Percentiles rank a stretch among this genome's conserved stretches.
phyloP scores from a whole-genome alignment of 2,797 vertebrate species.

The Lophotriccus pileatus region DNA sequence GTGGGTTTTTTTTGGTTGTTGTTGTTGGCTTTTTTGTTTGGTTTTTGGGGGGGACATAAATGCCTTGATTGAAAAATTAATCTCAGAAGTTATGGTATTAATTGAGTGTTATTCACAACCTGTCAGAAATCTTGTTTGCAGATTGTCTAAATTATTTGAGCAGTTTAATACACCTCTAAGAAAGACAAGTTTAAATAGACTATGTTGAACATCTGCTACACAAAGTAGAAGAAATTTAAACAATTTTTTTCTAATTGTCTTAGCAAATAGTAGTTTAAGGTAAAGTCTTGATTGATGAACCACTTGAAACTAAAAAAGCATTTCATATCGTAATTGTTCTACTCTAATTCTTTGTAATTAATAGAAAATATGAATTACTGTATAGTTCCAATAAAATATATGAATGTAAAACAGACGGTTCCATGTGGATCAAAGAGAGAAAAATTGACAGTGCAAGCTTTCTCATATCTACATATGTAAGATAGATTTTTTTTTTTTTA shows the following conservation, averaged over 20 bases:
- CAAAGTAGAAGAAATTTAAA: slow-evolving; percentile 3
- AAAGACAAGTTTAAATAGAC: slow-evolving; percentile 53
- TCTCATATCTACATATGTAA: neutral
- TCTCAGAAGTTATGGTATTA: slow-evolving; percentile 44
- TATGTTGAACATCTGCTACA: slow-evolving; percentile 50
- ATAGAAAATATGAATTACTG: neutral
- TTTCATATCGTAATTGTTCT: neutral
- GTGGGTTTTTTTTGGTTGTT: neutral
- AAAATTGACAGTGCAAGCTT: neutral
- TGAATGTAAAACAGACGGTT: neutral
- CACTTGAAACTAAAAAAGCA: neutral
- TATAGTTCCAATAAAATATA: neutral
- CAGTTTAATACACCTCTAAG: slow-evolving; percentile 54
- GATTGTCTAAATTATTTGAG: slow-evolving; percentile 64
- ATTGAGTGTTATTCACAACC: slow-evolving; percentile 57
- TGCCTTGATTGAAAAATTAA: slow-evolving; percentile 28
- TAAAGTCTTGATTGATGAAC: neutral
- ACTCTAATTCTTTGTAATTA: neutral
- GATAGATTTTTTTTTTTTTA: neutral
- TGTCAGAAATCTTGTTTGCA: slow-evolving; percentile 65
- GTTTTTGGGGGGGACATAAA: neutral
- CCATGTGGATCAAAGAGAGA: neutral
- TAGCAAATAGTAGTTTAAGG: neutral
- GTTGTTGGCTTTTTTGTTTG: too few species aligned
- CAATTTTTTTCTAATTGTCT: neutral